Percentiles rank a stretch among this genome's conserved stretches.
Conservation (phyloP, 2,113 vertebrate species). For the Esox niger region DNA sequence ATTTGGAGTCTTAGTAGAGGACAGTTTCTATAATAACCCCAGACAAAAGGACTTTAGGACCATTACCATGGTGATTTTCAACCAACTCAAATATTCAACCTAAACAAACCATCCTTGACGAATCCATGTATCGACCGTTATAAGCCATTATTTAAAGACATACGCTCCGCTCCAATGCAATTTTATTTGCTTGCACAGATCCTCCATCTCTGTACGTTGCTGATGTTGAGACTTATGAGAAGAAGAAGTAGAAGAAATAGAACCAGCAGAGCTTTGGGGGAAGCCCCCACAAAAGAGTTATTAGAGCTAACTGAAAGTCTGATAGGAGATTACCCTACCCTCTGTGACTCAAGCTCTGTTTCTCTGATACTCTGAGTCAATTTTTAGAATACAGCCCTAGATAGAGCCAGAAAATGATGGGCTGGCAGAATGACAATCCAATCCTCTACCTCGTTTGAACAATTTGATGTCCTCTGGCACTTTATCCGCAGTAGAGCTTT, state of each 20-base stretch:
- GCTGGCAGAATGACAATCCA: conserved; percentile 55
- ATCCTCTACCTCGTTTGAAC: not conserved
- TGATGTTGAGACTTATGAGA: not conserved
- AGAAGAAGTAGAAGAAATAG: conserved; percentile 18
- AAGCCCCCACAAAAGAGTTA: conserved; percentile 39
- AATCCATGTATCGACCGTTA: conserved; percentile 29
- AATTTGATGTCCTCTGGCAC: not conserved
- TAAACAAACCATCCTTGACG: conserved; percentile 55
- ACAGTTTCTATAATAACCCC: conserved; percentile 59
- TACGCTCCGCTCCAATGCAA: conserved; percentile 23
- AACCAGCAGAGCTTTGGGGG: conserved; percentile 29
- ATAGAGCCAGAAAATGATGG: conserved; percentile 40
- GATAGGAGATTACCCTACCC: conserved; percentile 46
- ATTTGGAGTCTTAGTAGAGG: conserved; percentile 47
- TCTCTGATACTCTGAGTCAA: conserved; percentile 25
- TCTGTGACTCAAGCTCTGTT: conserved; percentile 37
- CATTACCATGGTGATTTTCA: conserved; percentile 57
- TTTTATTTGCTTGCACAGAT: conserved; percentile 34
- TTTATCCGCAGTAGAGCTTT: not conserved
- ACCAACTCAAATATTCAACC: conserved; percentile 59
- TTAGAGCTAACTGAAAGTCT: conserved; percentile 29
- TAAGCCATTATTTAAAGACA: conserved; percentile 36
- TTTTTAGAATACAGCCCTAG: conserved; percentile 27
- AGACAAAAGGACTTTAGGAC: conserved; percentile 61
- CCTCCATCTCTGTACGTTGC: not conserved